Conservation (phyloP, 2,113 vertebrate genomes). For the Anoura caudifer region DNA sequence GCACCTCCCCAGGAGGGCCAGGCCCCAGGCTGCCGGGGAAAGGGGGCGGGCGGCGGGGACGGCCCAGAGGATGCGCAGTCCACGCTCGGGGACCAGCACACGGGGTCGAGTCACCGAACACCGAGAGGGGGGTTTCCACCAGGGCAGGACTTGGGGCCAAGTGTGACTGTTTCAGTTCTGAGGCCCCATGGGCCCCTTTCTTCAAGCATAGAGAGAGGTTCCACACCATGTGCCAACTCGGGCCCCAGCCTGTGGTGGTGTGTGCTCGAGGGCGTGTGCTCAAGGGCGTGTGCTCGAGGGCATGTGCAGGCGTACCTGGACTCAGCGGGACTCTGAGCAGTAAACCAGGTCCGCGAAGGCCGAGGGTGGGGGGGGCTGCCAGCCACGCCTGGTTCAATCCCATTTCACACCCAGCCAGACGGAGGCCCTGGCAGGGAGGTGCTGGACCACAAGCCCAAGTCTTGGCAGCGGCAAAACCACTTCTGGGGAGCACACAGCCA, state of each 20-base stretch:
- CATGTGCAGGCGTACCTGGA: neutral
- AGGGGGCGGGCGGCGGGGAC: neutral
- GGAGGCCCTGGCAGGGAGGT: neutral
- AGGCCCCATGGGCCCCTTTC: neutral
- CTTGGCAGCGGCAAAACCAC: neutral
- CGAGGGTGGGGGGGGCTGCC: fast-evolving
- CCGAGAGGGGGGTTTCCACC: neutral
- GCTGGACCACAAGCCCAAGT: neutral
- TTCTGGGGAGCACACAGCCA: fast-evolving
- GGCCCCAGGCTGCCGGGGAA: neutral
- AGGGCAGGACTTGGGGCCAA: neutral
- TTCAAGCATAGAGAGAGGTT: neutral
- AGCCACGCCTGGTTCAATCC: neutral
- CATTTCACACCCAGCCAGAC: neutral
- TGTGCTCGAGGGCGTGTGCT: neutral
- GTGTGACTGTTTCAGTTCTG: fast-evolving
- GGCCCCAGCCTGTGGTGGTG: neutral
- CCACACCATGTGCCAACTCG: neutral
- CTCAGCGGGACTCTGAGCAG: neutral
- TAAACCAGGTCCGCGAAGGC: neutral
- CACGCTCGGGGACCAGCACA: fast-evolving
- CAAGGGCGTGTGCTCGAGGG: neutral
- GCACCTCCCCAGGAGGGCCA: neutral
- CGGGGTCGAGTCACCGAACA: neutral
- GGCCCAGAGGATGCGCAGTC: neutral